phyloP scores from a whole-genome alignment of 2,888 invertebrate genomes.

The Agriopis aurantiaria region DNA sequence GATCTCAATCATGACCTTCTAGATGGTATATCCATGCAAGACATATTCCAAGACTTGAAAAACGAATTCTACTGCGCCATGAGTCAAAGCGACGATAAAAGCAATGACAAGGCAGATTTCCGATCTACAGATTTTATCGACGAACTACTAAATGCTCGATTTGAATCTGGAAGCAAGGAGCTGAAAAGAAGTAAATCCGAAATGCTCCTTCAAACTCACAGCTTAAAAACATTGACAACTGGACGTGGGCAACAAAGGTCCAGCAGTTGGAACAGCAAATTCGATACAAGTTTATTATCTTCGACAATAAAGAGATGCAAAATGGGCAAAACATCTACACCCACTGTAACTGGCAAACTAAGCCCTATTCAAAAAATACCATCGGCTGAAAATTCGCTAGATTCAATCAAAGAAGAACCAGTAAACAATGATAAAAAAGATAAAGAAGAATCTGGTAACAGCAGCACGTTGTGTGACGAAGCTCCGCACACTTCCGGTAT shows the following conservation, averaged over 20 bases:
- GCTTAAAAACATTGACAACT: slow-evolving; percentile 79
- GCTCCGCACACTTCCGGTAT: slow-evolving; percentile 78
- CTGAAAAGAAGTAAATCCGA: slow-evolving; percentile 89
- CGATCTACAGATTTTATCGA: slow-evolving; percentile 86
- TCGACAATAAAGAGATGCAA: slow-evolving; percentile 90
- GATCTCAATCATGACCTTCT: slow-evolving; percentile 93
- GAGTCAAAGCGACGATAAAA: slow-evolving; percentile 77
- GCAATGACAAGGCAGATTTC: slow-evolving; percentile 79
- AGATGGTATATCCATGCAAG: slow-evolving; percentile 94
- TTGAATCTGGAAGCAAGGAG: slow-evolving; percentile 84
- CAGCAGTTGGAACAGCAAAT: slow-evolving; percentile 90
- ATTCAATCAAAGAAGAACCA: slow-evolving; percentile 73
- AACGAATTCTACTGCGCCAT: slow-evolving; percentile 85
- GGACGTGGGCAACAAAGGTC: slow-evolving; percentile 88
- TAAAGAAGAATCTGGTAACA: slow-evolving; percentile 66
- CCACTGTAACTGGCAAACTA: slow-evolving; percentile 71
- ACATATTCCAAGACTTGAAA: slow-evolving; percentile 91
- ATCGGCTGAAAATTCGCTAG: slow-evolving; percentile 66
- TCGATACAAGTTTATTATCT: slow-evolving; percentile 87
- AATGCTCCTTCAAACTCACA: slow-evolving; percentile 83
- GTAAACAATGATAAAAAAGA: slow-evolving; percentile 67
- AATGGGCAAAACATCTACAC: slow-evolving; percentile 79
- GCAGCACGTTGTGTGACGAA: slow-evolving; percentile 68
- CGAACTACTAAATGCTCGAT: slow-evolving; percentile 82
- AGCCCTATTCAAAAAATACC: slow-evolving; percentile 74